Percentiles rank a stretch among this genome's conserved stretches.
These are phyloP conservation scores for Catocala sponsa DNA, from an alignment of 2,888 invertebrate species.

Conservation along the genomic window DNA sequence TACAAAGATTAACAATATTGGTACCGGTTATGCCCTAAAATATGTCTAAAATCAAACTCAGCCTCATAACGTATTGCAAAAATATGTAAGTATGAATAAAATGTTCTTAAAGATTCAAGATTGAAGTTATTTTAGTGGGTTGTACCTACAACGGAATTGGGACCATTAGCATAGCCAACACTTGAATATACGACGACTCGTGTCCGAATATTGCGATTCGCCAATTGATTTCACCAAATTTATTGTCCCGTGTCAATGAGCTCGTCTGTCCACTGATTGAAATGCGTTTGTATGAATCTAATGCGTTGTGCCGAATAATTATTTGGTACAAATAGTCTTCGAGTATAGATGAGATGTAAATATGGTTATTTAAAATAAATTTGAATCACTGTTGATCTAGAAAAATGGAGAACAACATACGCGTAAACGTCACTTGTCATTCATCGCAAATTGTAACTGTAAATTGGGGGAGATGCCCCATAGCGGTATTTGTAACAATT, in stretches of 20 bases:
- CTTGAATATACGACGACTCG: constrained; percentile 51
- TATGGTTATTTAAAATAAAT: constrained; percentile 20
- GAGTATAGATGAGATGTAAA: constrained; percentile 23
- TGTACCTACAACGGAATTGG: constrained; percentile 3
- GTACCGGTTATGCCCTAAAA: too few relatives aligned
- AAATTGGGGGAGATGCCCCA: constrained; percentile 24
- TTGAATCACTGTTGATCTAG: constrained; percentile 8
- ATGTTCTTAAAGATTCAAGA: too few relatives aligned
- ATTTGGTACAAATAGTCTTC: constrained; percentile 21
- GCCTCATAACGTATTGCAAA: too few relatives aligned
- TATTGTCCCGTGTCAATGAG: constrained; percentile 75
- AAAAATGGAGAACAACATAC: constrained; percentile 1
- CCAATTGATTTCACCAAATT: constrained; percentile 75
- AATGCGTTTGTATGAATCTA: constrained; percentile 60
- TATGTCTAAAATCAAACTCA: too few relatives aligned
- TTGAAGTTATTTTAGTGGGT: too few relatives aligned
- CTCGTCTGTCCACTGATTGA: constrained; percentile 67
- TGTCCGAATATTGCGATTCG: constrained; percentile 58
- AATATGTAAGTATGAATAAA: too few relatives aligned
- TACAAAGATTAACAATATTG: too few relatives aligned
- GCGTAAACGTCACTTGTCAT: not conserved
- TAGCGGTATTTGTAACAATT: not conserved
- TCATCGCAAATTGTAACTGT: constrained; percentile 20
- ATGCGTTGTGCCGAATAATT: constrained; percentile 42
- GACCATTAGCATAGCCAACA: constrained; percentile 41